Evolutionary conservation across 64 coral and sea anemone genomes (phyloP), one percentile per base, ranked within the genome.

Genomic region (Porites lutea): DNA sequence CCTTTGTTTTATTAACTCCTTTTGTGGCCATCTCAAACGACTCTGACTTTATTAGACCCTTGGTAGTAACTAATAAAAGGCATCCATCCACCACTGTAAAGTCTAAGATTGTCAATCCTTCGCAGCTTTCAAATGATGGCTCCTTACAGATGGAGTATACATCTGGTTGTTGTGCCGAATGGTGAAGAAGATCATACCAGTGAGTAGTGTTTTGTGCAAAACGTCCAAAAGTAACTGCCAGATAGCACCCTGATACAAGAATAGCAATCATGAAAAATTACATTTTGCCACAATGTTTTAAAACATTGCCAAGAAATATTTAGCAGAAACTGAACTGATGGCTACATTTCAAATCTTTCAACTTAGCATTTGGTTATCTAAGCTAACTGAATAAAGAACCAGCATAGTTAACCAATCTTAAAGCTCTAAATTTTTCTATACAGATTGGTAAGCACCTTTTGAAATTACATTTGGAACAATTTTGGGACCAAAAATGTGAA

Each of bases 101-200:
- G 75, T 92, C 91, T 23, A 87, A 47, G 47, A 92, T 92, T 63
- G 73, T 87, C 11, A 92, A 20, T 13, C 65, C 19, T 51, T 74
- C 64, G 58, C 91, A 92, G 21, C 59, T 52, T 22, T 50, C 14
- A 48, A 92, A 92, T 20, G 48, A 79, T 16, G 15, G 13, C 47
- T 92, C 58, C 23, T 87, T 92, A 73, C 91, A 92, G 23, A 92
- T 77, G 14, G 91, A 92, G 69, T 78, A 70, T 7, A 70, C n/a
- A 20, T 79, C 82, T 68, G 91, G 91, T 20, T 69, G 51, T 4
- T 68, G 62, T 70, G 81, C 74, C 3, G 91, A 92, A 18, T 18
- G 91, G 59, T 92, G 71, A 48, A 92, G 91, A 27, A 92, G 80
- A 69, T 92, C 75, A 79, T 77, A 78, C 91, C 91, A 92, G 1